These are phyloP conservation scores for Pasiphila rectangulata DNA, from an alignment of 2,888 invertebrate species.

Conservation along the genomic window DNA sequence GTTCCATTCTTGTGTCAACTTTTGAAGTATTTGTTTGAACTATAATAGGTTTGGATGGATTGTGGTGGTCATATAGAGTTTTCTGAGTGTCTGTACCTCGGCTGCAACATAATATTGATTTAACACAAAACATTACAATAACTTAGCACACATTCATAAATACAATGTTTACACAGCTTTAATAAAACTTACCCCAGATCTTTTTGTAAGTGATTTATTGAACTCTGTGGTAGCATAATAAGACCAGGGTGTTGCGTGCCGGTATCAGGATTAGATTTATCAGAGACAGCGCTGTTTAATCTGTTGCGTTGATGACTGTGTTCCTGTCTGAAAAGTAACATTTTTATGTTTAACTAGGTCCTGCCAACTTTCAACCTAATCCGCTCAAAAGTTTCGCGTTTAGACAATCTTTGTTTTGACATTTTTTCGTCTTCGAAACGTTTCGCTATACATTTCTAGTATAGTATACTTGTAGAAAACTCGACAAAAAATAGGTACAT, in stretches of 20 bases:
- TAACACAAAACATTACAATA: constrained; percentile 35
- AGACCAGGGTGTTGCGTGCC: constrained; percentile 59
- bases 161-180: background rate
- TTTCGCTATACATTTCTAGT: no score
- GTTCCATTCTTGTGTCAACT: constrained; percentile 66
- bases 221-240: constrained; percentile 66
- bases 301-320: constrained; percentile 53
- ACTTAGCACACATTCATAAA: background rate
- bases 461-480: no score
- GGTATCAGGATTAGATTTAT: constrained; percentile 59
- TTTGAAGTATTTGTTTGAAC: constrained; percentile 77
- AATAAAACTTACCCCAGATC: constrained; percentile 56
- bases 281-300: constrained; percentile 58
- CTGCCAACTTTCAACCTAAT: no score
- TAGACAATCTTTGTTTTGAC: no score
- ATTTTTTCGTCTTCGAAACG: no score
- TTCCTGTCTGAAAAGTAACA: constrained; percentile 48
- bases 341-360: background rate
- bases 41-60: constrained; percentile 85
- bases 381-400: no score
- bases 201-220: constrained; percentile 60
- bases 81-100: constrained; percentile 62
- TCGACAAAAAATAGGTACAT: no score
- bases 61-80: constrained; percentile 69
- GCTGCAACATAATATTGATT: constrained; percentile 38